Percentiles rank a stretch among this genome's conserved stretches.
These are phyloP conservation scores for Achatina immaculata DNA, from an alignment of 1,140 invertebrate species.

Conservation along the genomic window DNA sequence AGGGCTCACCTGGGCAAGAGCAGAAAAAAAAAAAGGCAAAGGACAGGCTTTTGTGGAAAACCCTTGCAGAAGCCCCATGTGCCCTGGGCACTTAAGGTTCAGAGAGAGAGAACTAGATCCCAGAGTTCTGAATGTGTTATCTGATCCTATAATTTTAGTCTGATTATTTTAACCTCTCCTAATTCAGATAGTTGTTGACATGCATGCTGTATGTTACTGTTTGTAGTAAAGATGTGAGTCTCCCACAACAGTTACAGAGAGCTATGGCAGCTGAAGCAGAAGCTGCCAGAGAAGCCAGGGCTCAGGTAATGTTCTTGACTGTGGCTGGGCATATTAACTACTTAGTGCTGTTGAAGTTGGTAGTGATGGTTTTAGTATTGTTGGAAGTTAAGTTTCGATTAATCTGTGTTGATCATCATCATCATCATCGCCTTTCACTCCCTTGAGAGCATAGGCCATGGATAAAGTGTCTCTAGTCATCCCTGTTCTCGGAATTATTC, in stretches of 20 bases:
- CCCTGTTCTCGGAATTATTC: too few relatives aligned
- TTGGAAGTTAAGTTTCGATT: neutral
- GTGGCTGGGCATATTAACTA: neutral
- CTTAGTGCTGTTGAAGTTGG: neutral
- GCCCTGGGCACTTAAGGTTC: too few relatives aligned
- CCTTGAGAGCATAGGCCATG: too few relatives aligned
- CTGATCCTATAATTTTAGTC: neutral
- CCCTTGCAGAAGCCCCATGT: too few relatives aligned
- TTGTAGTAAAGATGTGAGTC: slow-evolving; percentile 86
- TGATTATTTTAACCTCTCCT: neutral
- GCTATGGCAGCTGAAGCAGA: slow-evolving; percentile 54
- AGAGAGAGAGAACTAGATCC: too few relatives aligned
- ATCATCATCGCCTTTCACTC: too few relatives aligned
- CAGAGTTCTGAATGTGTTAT: neutral
- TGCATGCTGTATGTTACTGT: too few relatives aligned
- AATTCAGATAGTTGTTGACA: too few relatives aligned
- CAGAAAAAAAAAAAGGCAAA: too few relatives aligned
- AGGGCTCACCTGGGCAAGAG: too few relatives aligned
- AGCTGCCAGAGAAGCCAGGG: slow-evolving; percentile 63
- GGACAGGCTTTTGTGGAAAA: neutral
- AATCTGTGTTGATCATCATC: too few relatives aligned
- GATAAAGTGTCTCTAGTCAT: too few relatives aligned
- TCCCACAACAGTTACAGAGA: slow-evolving; percentile 84
- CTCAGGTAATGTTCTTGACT: slow-evolving; percentile 52
- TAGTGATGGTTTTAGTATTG: neutral